A percentile compares a stretch with the other conserved stretches of the same genome.
Conservation (phyloP, 1,140 invertebrate genomes). For the Dendrolimus punctatus region DNA sequence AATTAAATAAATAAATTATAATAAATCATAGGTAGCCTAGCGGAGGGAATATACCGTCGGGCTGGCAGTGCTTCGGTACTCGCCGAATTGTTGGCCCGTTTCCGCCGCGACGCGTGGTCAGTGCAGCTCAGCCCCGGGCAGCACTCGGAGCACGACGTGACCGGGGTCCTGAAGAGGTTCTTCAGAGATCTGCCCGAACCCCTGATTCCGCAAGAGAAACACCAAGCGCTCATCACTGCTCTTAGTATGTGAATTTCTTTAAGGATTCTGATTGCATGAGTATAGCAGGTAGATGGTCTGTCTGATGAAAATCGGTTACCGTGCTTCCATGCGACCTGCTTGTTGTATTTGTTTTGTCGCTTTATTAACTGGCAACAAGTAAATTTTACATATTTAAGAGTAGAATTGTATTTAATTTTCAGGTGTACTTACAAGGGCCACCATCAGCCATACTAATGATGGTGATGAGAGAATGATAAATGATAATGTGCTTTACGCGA, state of each 20-base stretch:
- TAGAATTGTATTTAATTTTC: no score
- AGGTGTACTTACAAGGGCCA: no score
- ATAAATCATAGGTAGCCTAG: conserved; percentile 86
- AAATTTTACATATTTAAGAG: no score
- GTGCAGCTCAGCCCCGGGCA: conserved; percentile 83
- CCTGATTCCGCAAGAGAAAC: conserved; percentile 63
- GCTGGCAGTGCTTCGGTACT: conserved; percentile 85
- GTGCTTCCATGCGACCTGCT: no score
- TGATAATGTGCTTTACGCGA: no score
- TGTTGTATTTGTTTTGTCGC: no score
- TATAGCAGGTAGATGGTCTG: not conserved
- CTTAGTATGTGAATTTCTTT: conserved; percentile 18
- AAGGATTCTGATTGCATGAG: not conserved
- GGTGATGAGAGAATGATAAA: no score
- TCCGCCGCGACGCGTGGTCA: conserved; percentile 86
- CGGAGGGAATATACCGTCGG: conserved; percentile 89
- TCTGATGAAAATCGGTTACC: no score
- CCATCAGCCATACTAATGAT: no score
- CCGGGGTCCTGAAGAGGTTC: conserved; percentile 87
- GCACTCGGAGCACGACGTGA: conserved; percentile 89
- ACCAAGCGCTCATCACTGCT: conserved; percentile 21
- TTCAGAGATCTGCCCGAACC: conserved; percentile 85
- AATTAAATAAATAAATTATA: no score
- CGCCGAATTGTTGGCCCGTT: conserved; percentile 79
- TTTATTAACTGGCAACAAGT: no score